Conservation (phyloP, 2,113 vertebrate genomes). For the Pseudolaguvia tuberculata region DNA sequence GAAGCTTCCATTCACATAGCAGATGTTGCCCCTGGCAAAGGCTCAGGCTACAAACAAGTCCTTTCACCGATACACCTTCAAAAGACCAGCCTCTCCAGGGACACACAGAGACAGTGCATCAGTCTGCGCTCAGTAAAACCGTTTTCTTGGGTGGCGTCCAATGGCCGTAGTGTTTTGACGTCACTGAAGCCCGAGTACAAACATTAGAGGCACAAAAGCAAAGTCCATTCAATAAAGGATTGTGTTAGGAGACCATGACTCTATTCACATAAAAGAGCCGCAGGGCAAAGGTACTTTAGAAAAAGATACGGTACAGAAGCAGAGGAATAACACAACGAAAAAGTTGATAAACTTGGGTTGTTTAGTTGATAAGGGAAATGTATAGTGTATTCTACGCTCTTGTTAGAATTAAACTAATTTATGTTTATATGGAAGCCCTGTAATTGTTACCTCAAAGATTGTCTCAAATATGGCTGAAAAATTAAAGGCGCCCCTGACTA, state of each 20-base stretch:
- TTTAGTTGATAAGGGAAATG: no score
- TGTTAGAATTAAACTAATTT: no score
- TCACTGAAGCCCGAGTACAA: constrained; percentile 41
- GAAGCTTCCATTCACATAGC: constrained; percentile 59
- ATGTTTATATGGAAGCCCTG: no score
- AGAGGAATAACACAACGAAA: neutral
- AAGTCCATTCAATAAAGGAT: constrained; percentile 3
- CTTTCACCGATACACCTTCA: constrained; percentile 52
- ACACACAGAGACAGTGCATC: constrained; percentile 46
- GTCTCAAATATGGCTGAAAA: no score
- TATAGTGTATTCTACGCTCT: no score
- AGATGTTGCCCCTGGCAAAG: constrained; percentile 69
- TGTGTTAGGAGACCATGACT: constrained; percentile 7
- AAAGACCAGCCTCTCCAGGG: constrained; percentile 50
- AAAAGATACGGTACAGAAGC: no score
- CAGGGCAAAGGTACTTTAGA: constrained; percentile 9
- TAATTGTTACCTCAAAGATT: no score
- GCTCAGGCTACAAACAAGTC: constrained; percentile 50
- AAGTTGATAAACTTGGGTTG: neutral
- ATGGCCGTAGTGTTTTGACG: constrained; percentile 51
- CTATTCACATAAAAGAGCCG: constrained; percentile 21
- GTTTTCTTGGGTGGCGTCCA: constrained; percentile 30
- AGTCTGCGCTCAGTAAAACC: constrained; percentile 30
- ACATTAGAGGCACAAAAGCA: constrained; percentile 38
- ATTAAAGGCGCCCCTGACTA: no score